Conservation (phyloP, 2,888 invertebrate species). For the Mylabris sibirica region DNA sequence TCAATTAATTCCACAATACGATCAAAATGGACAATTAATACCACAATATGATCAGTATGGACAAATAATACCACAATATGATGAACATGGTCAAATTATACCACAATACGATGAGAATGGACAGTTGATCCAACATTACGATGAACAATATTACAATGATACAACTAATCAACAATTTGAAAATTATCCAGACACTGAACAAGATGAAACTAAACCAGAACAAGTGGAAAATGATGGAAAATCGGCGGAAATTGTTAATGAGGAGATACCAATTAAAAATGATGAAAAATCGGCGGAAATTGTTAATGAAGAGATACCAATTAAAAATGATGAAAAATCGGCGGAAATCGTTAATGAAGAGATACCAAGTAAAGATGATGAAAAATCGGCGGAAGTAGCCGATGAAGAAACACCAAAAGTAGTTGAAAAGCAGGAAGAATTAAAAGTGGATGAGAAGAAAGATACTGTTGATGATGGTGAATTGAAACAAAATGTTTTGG, state of each 20-base stretch:
- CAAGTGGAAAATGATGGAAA: conserved; percentile 15
- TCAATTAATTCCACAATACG: conserved; percentile 20
- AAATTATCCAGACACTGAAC: conserved; percentile 32
- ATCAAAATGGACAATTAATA: conserved; percentile 33
- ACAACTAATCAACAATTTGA: conserved; percentile 35
- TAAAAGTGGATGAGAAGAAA: neutral
- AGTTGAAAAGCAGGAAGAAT: conserved; percentile 20
- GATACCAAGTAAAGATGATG: too few species aligned
- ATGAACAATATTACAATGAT: conserved; percentile 36
- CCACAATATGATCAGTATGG: conserved; percentile 39
- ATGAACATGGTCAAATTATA: conserved; percentile 30
- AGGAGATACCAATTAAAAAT: conserved; percentile 15
- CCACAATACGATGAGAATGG: conserved; percentile 40
- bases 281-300: neutral
- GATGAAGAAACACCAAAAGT: conserved; percentile 16
- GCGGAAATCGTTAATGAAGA: too few species aligned
- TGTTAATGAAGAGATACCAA: too few species aligned
- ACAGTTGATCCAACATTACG: conserved; percentile 36
- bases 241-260: too few species aligned
- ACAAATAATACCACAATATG: conserved; percentile 29
- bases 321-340: conserved; percentile 13
- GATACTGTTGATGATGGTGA: conserved; percentile 17
- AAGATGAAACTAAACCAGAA: conserved; percentile 37
- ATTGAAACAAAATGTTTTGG: conserved; percentile 50
- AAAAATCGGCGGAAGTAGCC: too few species aligned